Percentiles rank a stretch among this genome's conserved stretches.
phyloP scores from a whole-genome alignment of 2,797 vertebrate species.

The Poeciliopsis gracilis region DNA sequence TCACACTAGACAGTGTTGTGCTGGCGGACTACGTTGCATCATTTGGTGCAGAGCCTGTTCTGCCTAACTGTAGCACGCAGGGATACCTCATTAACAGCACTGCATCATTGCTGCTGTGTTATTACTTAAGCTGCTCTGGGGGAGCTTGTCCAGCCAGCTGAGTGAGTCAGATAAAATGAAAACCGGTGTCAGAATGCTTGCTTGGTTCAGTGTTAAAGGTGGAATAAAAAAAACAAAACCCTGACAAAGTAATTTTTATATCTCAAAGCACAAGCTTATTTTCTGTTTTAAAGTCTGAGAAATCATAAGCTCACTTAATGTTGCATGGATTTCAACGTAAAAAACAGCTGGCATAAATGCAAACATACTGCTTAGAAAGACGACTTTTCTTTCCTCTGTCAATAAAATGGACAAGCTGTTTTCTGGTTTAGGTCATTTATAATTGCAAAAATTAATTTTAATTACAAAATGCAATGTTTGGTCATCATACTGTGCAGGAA shows the following conservation, averaged over 20 bases:
- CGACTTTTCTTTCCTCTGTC: neutral
- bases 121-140: slow-evolving; percentile 27
- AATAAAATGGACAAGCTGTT: neutral
- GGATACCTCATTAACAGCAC: slow-evolving; percentile 21
- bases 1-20: neutral
- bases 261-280: neutral
- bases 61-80: slow-evolving; percentile 6
- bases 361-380: neutral
- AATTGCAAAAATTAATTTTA: neutral
- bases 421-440: neutral
- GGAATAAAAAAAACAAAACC: neutral
- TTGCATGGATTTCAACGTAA: neutral
- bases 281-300: neutral
- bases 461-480: neutral
- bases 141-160: slow-evolving; percentile 7
- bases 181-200: slow-evolving; percentile 13
- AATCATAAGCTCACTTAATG: neutral
- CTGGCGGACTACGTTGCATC: slow-evolving; percentile 43
- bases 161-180: slow-evolving; percentile 11
- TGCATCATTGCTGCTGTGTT: slow-evolving; percentile 15
- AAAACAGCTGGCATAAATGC: neutral
- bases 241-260: neutral
- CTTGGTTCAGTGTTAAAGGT: slow-evolving; percentile 5
- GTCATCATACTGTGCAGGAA: neutral
- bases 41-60: slow-evolving; percentile 49